These are phyloP conservation scores for Thereva nobilitata DNA, from an alignment of 2,888 invertebrate species.

Conservation along the genomic window DNA sequence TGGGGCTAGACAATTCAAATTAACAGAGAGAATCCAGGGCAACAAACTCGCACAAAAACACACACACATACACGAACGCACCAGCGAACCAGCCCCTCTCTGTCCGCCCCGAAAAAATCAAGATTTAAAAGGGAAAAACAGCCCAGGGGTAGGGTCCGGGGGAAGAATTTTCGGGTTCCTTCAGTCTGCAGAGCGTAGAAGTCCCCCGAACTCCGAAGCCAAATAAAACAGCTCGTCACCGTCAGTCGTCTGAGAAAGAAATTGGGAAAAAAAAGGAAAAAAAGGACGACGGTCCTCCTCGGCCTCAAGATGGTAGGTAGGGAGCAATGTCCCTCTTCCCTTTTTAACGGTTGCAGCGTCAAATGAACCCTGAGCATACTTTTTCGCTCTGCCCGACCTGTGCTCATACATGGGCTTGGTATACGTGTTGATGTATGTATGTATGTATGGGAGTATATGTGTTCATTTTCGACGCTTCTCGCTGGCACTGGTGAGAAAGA, in stretches of 20 bases:
- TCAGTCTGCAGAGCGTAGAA: slow-evolving; percentile 3
- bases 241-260: slow-evolving; percentile 7
- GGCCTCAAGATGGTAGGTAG: too few species aligned
- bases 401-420: too few species aligned
- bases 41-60: not conserved
- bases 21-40: not conserved
- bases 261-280: slow-evolving; percentile 27
- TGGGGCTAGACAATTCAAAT: slow-evolving; percentile 31
- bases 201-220: slow-evolving; percentile 14
- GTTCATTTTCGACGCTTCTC: not conserved
- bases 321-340: too few species aligned
- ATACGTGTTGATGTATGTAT: not conserved
- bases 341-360: too few species aligned
- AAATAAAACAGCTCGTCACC: slow-evolving; percentile 5
- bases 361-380: too few species aligned
- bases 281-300: not conserved
- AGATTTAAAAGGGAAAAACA: not conserved
- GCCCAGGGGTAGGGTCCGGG: slow-evolving; percentile 4
- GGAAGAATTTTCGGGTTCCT: slow-evolving; percentile 8
- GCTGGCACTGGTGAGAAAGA: slow-evolving; percentile 15
- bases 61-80: not conserved
- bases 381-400: not conserved
- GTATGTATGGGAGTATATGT: slow-evolving; percentile 9
- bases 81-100: too few species aligned
- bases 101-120: too few species aligned